Base-by-base conservation (phyloP, 2,888 invertebrate species). In the Dryococelus australis region DNA sequence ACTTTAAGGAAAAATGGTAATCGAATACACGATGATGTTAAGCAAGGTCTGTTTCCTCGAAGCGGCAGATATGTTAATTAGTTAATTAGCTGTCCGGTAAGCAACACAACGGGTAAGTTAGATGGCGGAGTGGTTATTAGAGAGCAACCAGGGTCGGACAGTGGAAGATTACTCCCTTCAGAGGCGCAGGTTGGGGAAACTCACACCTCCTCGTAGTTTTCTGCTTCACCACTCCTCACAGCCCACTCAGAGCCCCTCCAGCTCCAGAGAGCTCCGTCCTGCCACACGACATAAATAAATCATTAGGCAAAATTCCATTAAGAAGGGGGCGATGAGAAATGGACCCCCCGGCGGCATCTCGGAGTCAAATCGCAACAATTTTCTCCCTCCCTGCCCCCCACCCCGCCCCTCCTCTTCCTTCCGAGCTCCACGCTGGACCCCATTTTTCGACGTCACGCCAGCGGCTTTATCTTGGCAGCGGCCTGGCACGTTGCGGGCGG, bases 271-370 rank as follows among this genome's bases (percentile, higher is more conserved):
- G 65, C 65, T 24, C 65, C 65, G 65, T 65, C 65, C 65, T 65
- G 65, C 65, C 65, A 65, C 65, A 65, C 65, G 65, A 65, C 65
- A 65, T 65, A 65, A 65, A 65, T 65, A 65, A 65, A 65, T 65
- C 65, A 65, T 65, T 65, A 65, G 65, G 65, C 65, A 65, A 65
- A 65, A 65, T 65, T 65, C 65, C 65, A 65, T 65, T 65, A 65
- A 65, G 65, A 65, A 47, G 47, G 47, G 65, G n/a, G n/a, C 65
- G 20, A 65, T 65, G 65, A 65, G 65, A 65, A 65, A 65, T 65
- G 65, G 20, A 65, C 65, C 65, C 65, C 65, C 65, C n/a, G 20
- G 65, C 65, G 65, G 65, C 65, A 65, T 65, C 65, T 65, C 65
- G 65, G 65, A 65, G 65, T 65, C 65, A 65, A 65, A 65, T 65